These are phyloP conservation scores for Drosophila varians DNA, from an alignment of 1,140 invertebrate genomes.

Conservation along the genomic window DNA sequence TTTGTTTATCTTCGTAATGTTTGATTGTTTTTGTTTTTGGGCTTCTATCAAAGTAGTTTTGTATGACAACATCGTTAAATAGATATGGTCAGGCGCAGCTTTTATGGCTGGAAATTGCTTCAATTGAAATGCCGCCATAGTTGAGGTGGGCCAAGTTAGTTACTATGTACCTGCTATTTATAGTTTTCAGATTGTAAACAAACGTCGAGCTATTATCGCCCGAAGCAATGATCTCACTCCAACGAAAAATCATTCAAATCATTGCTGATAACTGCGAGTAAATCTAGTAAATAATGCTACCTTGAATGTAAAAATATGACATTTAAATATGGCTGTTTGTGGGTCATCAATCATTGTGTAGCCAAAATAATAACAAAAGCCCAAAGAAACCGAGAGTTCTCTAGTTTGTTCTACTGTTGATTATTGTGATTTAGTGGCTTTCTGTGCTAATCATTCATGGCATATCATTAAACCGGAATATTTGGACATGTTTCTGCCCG, in stretches of 20 bases:
- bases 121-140: constrained; percentile 23
- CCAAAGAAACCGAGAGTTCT: constrained; percentile 65
- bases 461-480: constrained; percentile 33
- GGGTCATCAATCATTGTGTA: constrained; percentile 13
- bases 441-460: constrained; percentile 32
- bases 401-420: constrained; percentile 35
- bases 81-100: constrained; percentile 16
- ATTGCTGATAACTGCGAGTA: constrained; percentile 8
- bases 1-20: neutral
- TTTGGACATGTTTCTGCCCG: constrained; percentile 32
- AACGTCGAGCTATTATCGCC: constrained; percentile 17
- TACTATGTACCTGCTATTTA: constrained; percentile 16
- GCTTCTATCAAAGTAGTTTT: neutral
- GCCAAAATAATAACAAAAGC: constrained; percentile 16
- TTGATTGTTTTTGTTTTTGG: no score
- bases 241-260: constrained; percentile 16
- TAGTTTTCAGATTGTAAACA: constrained; percentile 19
- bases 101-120: constrained; percentile 34
- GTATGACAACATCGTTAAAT: constrained; percentile 61
- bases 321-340: neutral
- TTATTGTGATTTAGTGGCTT: constrained; percentile 28
- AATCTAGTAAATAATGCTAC: neutral
- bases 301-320: constrained; percentile 7
- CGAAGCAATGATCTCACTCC: constrained; percentile 23
- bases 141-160: neutral